Percentiles rank a stretch among this genome's conserved stretches.
phyloP scores from a whole-genome alignment of 2,888 invertebrate genomes.

The Vanessa cardui region DNA sequence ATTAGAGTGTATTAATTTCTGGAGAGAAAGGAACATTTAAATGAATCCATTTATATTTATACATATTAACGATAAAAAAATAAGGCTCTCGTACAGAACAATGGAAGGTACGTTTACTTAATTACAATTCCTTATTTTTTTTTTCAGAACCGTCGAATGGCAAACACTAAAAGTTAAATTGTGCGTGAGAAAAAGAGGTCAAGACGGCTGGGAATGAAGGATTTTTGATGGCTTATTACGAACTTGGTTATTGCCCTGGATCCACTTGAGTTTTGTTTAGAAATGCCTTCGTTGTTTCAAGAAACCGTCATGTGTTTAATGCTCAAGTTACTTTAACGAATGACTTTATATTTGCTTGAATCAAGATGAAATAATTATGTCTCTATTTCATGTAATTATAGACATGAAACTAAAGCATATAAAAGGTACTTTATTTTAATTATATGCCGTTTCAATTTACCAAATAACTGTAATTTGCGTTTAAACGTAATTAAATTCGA shows the following conservation, averaged over 20 bases:
- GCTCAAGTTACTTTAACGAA: no score
- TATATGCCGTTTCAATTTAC: no score
- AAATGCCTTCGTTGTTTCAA: no score
- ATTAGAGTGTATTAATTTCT: background rate
- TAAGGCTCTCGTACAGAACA: conserved; percentile 37
- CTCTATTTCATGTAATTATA: no score
- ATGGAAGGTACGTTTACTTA: conserved; percentile 56
- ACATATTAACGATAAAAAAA: conserved; percentile 19
- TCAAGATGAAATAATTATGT: no score
- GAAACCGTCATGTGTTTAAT: no score
- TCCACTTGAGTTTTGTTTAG: conserved; percentile 6
- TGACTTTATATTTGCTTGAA: no score
- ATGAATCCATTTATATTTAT: conserved; percentile 11
- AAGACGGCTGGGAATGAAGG: conserved; percentile 65
- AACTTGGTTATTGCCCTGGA: background rate
- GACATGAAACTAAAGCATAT: no score
- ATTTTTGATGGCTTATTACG: conserved; percentile 75
- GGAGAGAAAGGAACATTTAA: conserved; percentile 15
- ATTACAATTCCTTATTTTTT: conserved; percentile 71
- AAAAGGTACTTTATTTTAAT: no score
- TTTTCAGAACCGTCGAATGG: conserved; percentile 50
- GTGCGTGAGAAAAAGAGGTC: conserved; percentile 67
- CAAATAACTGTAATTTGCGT: no score
- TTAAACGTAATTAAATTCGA: no score
- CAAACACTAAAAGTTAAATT: conserved; percentile 66